phyloP scores from a whole-genome alignment of 2,888 invertebrate species.

The Odontocolon sp. region DNA sequence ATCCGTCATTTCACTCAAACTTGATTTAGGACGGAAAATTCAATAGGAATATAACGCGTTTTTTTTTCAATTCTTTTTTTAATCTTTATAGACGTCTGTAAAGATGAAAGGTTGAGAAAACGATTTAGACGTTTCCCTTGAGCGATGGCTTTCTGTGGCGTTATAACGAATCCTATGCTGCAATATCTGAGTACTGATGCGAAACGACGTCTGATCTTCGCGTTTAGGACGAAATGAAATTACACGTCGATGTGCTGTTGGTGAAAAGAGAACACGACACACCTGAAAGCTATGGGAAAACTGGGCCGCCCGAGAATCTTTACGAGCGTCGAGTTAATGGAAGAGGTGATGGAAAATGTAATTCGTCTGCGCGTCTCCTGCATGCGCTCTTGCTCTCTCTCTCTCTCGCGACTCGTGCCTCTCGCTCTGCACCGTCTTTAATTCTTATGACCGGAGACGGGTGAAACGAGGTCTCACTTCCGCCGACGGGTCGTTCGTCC shows the following conservation, averaged over 20 bases:
- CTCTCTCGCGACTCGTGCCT: conserved; percentile 48
- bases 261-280: background rate
- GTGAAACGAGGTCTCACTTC: conserved; percentile 53
- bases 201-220: conserved; percentile 4
- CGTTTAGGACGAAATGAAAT: background rate
- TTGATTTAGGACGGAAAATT: no score
- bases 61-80: no score
- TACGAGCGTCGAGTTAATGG: conserved; percentile 45
- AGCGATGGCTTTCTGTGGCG: no score
- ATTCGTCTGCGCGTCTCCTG: conserved; percentile 60
- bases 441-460: conserved; percentile 57
- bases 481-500: conserved; percentile 42
- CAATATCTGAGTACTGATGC: no score
- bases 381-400: conserved; percentile 46
- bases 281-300: conserved; percentile 11
- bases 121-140: no score
- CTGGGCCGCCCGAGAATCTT: conserved; percentile 33
- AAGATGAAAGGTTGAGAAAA: no score
- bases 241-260: conserved; percentile 15
- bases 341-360: conserved; percentile 62
- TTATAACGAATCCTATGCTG: no score
- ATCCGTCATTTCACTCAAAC: no score
- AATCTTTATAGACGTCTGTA: no score
- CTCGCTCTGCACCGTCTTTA: conserved; percentile 30
- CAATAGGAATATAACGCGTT: no score